phyloP scores from a whole-genome alignment of 2,888 invertebrate genomes.

The Cataglyphis albicans region DNA sequence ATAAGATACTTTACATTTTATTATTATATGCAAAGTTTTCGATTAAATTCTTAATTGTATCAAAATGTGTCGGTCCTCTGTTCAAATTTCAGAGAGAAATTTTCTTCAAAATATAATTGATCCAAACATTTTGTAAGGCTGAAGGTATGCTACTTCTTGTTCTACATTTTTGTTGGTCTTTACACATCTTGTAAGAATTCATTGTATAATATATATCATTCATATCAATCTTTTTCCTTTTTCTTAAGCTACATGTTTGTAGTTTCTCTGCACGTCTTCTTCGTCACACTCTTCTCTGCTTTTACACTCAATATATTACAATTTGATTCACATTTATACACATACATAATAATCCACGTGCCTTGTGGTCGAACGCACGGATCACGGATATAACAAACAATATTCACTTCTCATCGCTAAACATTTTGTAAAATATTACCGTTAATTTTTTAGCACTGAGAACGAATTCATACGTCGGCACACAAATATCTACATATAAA shows the following conservation, averaged over 20 bases:
- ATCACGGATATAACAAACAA: constrained; percentile 25
- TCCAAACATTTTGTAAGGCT: neutral
- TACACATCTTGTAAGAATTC: constrained; percentile 21
- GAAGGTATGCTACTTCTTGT: neutral
- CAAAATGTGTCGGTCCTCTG: neutral
- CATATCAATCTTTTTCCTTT: neutral
- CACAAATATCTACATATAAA: constrained; percentile 28
- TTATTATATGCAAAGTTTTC: neutral
- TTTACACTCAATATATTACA: constrained; percentile 40
- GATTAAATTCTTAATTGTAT: neutral
- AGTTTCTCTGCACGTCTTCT: neutral
- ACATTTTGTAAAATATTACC: constrained; percentile 22
- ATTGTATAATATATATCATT: constrained; percentile 2
- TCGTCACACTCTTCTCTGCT: neutral
- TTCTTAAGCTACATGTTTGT: neutral
- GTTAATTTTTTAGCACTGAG: constrained; percentile 23
- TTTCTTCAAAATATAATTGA: neutral
- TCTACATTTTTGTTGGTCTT: constrained; percentile 10
- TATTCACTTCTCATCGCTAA: constrained; percentile 17
- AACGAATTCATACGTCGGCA: constrained; percentile 13
- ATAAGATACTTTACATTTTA: neutral
- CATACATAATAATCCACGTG: constrained; percentile 23
- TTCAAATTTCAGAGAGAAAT: neutral
- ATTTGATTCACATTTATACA: constrained; percentile 46
- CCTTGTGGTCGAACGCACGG: constrained; percentile 6